Evolutionary conservation across 2,113 vertebrate species (phyloP).

Genomic region (Channa argus): DNA sequence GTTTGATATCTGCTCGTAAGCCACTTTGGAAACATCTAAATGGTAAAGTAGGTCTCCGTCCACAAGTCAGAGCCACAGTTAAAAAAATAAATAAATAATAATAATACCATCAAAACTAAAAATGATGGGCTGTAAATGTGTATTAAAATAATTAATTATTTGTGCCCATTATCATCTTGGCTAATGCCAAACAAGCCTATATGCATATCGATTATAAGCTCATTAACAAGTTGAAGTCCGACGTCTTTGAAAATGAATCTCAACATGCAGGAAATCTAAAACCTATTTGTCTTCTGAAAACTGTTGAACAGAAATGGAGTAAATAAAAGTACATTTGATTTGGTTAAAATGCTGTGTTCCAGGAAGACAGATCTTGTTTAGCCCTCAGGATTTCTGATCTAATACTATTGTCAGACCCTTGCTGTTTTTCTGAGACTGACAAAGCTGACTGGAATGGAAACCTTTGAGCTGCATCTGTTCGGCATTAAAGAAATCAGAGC

Average conservation of each 20-base stretch:
- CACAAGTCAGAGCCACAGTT: too few relatives aligned
- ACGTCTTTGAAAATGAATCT: not conserved
- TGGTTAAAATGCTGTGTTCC: not conserved
- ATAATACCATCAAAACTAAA: too few relatives aligned
- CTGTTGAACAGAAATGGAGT: not conserved
- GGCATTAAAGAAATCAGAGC: constrained; percentile 19
- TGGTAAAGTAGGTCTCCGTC: too few relatives aligned
- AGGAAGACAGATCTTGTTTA: not conserved
- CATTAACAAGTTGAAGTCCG: not conserved
- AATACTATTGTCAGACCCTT: not conserved
- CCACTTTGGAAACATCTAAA: too few relatives aligned
- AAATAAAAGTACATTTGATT: constrained; percentile 3
- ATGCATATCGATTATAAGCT: not conserved
- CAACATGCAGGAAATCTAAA: not conserved
- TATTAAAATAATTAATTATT: too few relatives aligned
- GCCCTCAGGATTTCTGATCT: not conserved
- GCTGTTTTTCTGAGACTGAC: constrained; percentile 3
- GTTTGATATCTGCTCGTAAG: too few relatives aligned
- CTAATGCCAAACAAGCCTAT: too few relatives aligned
- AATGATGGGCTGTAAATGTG: too few relatives aligned
- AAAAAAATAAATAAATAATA: too few relatives aligned
- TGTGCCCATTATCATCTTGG: too few relatives aligned
- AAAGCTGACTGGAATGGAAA: not conserved
- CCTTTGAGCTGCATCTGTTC: constrained; percentile 26
- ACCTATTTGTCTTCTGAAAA: not conserved